Evolutionary conservation across 2,113 vertebrate species (phyloP), one percentile per base, ranked within the genome.

Genomic region (Saiga tatarica): DNA sequence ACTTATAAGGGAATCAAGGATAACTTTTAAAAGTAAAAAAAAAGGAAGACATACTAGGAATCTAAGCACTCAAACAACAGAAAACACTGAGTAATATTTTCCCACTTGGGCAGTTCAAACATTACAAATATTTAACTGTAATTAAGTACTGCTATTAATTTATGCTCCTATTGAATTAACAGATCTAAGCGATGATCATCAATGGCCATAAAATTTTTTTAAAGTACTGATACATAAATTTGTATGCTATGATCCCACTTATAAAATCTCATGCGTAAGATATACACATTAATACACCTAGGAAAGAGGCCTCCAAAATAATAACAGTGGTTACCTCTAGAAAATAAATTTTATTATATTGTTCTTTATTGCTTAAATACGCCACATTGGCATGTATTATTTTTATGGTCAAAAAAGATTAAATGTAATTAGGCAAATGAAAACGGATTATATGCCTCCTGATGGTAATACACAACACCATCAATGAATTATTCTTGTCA

Each of bases 381-480:
- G 82, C 10, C 64, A 94, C 3, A 91, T 25, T 91, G 30, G 10
- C 53, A 79, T 83, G 8, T 28, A 79, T 81, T 92, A 92, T 67
- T 91, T 89, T 98, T 87, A 83, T 28, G 78, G 50, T 83, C 30
- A 96, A 81, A 95, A 93, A 91, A 81, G 45, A 92, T 39, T 60
- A 82, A 82, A 87, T 2, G 26, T 82, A 81, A 92, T 90, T 95
- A 7, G 50, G 36, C 87, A 94, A 74, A 26, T 82, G 8, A 25
- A 93, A 93, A 86, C 15, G 57, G n/a, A 89, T 90, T 9, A 95
- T 36, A n/a, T 59, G n/a, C 12, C 15, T 89, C 84, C 79, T 89
- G 39, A 85, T 42, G 23, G n/a, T 50, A 85, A 85, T 3, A 93
- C 6, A 87, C 11, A 93, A 87, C 1, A 33, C 17, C 5, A 55